Evolutionary conservation across 2,113 vertebrate species (phyloP), one percentile per base, ranked within the genome.

Genomic region (Lanius ludovicianus): DNA sequence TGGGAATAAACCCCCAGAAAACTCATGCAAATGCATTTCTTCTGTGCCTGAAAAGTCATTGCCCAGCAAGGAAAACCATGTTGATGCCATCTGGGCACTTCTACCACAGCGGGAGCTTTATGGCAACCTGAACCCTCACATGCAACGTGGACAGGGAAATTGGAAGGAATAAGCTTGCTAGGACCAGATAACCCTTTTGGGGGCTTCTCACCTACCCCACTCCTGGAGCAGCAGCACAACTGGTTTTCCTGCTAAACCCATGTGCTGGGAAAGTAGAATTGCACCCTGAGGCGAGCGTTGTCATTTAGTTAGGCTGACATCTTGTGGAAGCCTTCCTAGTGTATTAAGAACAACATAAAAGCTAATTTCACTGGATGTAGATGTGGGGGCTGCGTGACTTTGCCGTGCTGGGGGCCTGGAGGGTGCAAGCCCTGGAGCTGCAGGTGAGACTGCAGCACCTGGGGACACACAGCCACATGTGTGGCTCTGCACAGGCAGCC

Each of bases 251-350:
- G 46, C 65, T 79, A 56, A 78, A 70, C 2, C 22, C 13, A 1
- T 2, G 5, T 0, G 1, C 67, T 47, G 53, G 49, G 42, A 52
- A 93, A 69, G 78, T 25, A 62, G 84, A 85, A 68, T 68, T 91
- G 91, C 69, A 91, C 91, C 93, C 89, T 16, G n/a, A 96, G 95
- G 95, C 81, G 15, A 70, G 39, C 2, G 1, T 73, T 96, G 96
- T 91, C 95, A 95, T 95, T 95, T 97, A 90, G 95, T 84, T 95
- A 97, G 95, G 96, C 96, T 97, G 96, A 97, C 96, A 96, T 97
- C 96, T 97, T 95, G 96, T 96, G 96, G 96, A 97, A 96, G 84
- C 93, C 95, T 95, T 97, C 91, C 91, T 91, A 71, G 87, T 69
- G 41, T 31, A 94, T 95, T 91, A 91, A 82, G 84, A 95, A 19